Conservation (phyloP, 1,140 invertebrate genomes). For the Drosophila baimaii region DNA sequence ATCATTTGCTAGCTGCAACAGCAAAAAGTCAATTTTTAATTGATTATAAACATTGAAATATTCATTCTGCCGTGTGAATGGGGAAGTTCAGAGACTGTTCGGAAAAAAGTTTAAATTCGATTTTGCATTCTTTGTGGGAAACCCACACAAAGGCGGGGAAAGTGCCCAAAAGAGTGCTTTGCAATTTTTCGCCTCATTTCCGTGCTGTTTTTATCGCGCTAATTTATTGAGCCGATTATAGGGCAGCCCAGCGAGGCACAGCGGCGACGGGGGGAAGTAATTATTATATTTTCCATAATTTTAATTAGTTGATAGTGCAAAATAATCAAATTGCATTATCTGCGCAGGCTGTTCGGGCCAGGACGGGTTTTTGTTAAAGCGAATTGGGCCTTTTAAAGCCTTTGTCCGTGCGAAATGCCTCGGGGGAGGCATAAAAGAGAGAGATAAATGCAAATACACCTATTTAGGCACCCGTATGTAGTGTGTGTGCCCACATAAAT, state of each 20-base stretch:
- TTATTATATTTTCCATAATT: conserved; percentile 64
- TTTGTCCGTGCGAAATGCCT: conserved; percentile 34
- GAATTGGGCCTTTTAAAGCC: conserved; percentile 47
- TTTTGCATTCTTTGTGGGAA: conserved; percentile 38
- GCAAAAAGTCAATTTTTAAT: conserved; percentile 53
- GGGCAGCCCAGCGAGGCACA: conserved; percentile 15
- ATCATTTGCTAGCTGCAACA: conserved; percentile 31
- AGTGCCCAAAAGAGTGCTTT: conserved; percentile 29
- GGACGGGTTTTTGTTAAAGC: conserved; percentile 28
- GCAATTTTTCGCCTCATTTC: conserved; percentile 51
- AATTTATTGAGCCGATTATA: conserved; percentile 62
- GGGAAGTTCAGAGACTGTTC: conserved; percentile 1
- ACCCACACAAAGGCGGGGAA: neutral
- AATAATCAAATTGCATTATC: conserved; percentile 55
- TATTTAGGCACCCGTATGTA: conserved; percentile 9
- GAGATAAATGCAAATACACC: conserved; percentile 27
- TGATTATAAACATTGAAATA: conserved; percentile 53
- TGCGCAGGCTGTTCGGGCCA: conserved; percentile 17
- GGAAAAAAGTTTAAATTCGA: conserved; percentile 42
- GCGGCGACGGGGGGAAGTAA: conserved; percentile 7
- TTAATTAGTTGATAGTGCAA: conserved; percentile 61
- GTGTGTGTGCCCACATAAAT: conserved; percentile 34
- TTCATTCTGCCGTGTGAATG: conserved; percentile 17
- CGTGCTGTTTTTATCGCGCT: conserved; percentile 35
- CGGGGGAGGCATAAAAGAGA: conserved; percentile 35